Evolutionary conservation across 2,797 vertebrate species (phyloP), one percentile per base, ranked within the genome.

Genomic region (Poecilia picta): DNA sequence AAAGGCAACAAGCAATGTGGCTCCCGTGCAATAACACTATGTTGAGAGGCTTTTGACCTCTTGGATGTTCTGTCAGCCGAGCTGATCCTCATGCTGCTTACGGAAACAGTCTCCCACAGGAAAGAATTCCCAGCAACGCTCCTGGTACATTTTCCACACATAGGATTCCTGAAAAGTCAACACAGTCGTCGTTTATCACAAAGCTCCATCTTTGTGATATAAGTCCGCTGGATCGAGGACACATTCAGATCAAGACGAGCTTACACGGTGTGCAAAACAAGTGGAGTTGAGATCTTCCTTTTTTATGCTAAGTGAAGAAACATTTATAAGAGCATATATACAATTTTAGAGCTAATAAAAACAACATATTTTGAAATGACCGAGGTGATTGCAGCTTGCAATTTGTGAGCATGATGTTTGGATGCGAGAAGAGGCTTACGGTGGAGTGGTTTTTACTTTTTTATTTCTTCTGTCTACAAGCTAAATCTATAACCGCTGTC

Each of bases 91-190:
- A 53, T 96, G 95, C 86, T 96, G 95, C 92, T 96, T 96, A 87
- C 95, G 94, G 90, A 96, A 96, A 93, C 96, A 96, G 86, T 96
- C 95, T 91, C 95, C 95, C 82, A 96, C 95, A 80, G 95, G 95
- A 88, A 96, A 96, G 89, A 96, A 96, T 91, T 96, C 95, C 95
- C 95, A 96, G 90, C 95, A 95, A 71, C 95, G 95, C 75, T 95
- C 95, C 93, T 96, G 95, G 91, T 95, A 96, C 95, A 96, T 96
- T 92, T 96, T 96, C 95, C 95, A 96, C 81, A 96, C 95, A 46
- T 93, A 96, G 55, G 95, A 96, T 89, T 96, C 95, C 96, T 96
- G 90, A 51, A 89, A 84, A 84, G 76, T 87, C 68, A 90, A 89
- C 72, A 92, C 41, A 81, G 59, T 16, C 23, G 80, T 39, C 57